Conservation (phyloP, 2,797 vertebrate species). For the Sarcoramphus papa region DNA sequence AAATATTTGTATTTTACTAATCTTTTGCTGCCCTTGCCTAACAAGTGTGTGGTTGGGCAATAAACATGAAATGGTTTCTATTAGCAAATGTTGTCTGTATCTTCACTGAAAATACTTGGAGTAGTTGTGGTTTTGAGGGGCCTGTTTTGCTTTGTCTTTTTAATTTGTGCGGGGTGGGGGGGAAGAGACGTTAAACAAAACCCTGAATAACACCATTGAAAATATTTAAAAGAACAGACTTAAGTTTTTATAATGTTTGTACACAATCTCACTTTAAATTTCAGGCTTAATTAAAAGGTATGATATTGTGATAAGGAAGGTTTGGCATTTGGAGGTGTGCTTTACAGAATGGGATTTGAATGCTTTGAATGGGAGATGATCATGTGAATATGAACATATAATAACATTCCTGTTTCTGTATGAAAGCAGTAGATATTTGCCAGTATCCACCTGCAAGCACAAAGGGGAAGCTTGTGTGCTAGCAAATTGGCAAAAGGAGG, state of each 20-base stretch:
- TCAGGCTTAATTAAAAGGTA: neutral
- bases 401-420: neutral
- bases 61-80: neutral
- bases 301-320: neutral
- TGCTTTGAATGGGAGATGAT: neutral
- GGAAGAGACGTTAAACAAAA: neutral
- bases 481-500: neutral
- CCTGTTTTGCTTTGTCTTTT: neutral
- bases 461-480: neutral
- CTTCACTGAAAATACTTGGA: neutral
- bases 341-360: neutral
- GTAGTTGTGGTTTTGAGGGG: neutral
- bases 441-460: neutral
- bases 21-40: neutral
- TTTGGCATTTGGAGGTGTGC: neutral
- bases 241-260: neutral
- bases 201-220: neutral
- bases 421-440: neutral
- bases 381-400: neutral
- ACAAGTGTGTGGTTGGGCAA: neutral
- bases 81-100: neutral
- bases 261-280: neutral
- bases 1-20: slow-evolving; percentile 38
- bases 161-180: neutral
- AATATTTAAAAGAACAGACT: neutral